Percentiles rank a stretch among this genome's conserved stretches.
These are phyloP conservation scores for Lepidocyrtoides sp. DNA, from an alignment of 2,888 invertebrate species.

Conservation along the genomic window DNA sequence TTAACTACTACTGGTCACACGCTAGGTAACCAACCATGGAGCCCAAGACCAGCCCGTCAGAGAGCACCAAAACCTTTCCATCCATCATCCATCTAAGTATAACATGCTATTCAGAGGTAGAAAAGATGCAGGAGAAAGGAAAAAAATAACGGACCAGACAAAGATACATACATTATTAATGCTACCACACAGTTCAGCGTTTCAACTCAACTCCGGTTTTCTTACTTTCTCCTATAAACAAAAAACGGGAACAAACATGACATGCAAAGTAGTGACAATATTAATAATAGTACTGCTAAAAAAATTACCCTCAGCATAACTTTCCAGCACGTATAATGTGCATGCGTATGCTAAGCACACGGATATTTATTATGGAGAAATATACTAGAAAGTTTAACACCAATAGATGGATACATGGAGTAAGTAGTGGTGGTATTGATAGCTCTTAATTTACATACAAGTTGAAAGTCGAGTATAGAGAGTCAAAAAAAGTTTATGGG, in stretches of 20 bases:
- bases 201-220: neutral
- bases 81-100: neutral
- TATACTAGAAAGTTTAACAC: neutral
- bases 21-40: no score
- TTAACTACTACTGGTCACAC: neutral
- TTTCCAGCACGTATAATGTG: neutral
- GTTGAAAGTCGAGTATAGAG: neutral
- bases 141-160: neutral
- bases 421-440: constrained; percentile 33
- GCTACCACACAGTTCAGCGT: neutral
- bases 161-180: neutral
- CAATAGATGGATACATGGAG: neutral
- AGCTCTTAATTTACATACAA: constrained; percentile 40
- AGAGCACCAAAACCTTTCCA: neutral
- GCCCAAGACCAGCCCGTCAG: neutral
- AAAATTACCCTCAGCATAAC: neutral
- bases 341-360: neutral
- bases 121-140: neutral
- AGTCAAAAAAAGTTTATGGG: constrained; percentile 3
- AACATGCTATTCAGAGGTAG: neutral
- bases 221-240: neutral
- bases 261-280: neutral
- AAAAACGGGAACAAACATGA: neutral
- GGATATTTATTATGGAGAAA: neutral
- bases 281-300: neutral